Conservation (phyloP, 2,797 vertebrate species). For the Lateolabrax maculatus region DNA sequence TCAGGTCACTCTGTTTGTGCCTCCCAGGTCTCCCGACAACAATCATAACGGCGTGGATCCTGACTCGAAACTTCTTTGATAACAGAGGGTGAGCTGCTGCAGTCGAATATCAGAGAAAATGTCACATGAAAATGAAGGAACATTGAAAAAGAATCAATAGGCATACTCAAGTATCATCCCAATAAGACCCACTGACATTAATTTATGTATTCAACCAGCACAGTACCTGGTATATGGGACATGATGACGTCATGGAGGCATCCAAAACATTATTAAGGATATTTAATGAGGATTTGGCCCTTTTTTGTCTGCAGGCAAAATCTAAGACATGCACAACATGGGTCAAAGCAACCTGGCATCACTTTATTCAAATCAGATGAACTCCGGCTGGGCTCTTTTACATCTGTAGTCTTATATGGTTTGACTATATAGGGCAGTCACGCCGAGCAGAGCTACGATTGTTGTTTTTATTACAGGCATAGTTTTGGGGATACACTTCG, state of each 20-base stretch:
- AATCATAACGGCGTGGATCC: slow-evolving; percentile 86
- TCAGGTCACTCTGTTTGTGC: slow-evolving; percentile 28
- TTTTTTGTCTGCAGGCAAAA: neutral
- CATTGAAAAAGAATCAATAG: neutral
- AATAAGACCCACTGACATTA: neutral
- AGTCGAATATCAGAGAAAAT: neutral
- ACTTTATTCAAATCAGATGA: too few relatives aligned
- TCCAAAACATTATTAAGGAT: neutral
- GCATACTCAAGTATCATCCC: neutral
- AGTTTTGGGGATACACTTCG: too few relatives aligned
- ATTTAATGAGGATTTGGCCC: neutral
- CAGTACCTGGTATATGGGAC: neutral
- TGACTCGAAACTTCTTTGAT: slow-evolving; percentile 86
- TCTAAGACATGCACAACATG: neutral
- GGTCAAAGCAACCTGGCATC: neutral
- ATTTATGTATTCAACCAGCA: neutral
- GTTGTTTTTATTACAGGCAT: too few relatives aligned
- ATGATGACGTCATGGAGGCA: neutral
- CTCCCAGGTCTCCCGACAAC: slow-evolving; percentile 86
- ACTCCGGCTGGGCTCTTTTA: neutral
- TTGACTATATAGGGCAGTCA: neutral
- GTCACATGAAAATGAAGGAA: neutral
- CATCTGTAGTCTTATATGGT: neutral
- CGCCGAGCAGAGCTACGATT: neutral
- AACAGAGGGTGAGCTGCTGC: slow-evolving; percentile 83